Evolutionary conservation across 1,140 invertebrate genomes (phyloP), one percentile per base, ranked within the genome.

Genomic region (Drosophila kanapiae): DNA sequence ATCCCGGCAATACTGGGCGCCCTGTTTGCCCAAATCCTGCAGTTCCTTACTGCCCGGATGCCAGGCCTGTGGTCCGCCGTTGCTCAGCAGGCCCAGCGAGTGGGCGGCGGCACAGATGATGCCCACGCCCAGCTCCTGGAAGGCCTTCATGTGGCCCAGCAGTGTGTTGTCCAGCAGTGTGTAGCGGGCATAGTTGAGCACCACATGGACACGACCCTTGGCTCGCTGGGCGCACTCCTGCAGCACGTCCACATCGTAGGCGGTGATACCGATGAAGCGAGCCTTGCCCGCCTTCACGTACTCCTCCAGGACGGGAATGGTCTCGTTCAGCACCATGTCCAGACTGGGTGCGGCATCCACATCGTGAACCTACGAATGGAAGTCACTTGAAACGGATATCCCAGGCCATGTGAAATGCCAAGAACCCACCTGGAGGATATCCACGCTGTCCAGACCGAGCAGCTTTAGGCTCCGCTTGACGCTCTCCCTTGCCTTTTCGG

Each of bases 121-220:
- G 38, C 96, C 98, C n/a, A 99, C 91, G 49, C 95, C 94, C 61
- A 95, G 94, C 58, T 93, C 93, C 96, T 97, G 77, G 45, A 94
- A 98, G 91, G 95, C 96, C 54, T 95, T 95, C 23, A 96, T 93
- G 86, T 96, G 97, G 4, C 96, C 94, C 43, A 95, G 84, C 0
- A 99, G 93, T 2, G 96, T 95, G 75, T 96, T 95, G 86, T 99
- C 98, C 70, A 97, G 94, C n/a, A 99, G 93, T 10, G 96, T 97
- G 8, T 95, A 95, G 75, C 97, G 95, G 16, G 96, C 94, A 82
- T 99, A 99, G 13, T 95, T 96, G 9, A 99, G 93, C 16, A 99
- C 93, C 3, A 95, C 94, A 10, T 97, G 95, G 98, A 90, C 75
- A 16, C 88, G 84, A 27, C 88, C 88, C 10, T 77, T 61, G 13